phyloP scores from a whole-genome alignment of 2,888 invertebrate genomes.

The Parnassius smintheus region DNA sequence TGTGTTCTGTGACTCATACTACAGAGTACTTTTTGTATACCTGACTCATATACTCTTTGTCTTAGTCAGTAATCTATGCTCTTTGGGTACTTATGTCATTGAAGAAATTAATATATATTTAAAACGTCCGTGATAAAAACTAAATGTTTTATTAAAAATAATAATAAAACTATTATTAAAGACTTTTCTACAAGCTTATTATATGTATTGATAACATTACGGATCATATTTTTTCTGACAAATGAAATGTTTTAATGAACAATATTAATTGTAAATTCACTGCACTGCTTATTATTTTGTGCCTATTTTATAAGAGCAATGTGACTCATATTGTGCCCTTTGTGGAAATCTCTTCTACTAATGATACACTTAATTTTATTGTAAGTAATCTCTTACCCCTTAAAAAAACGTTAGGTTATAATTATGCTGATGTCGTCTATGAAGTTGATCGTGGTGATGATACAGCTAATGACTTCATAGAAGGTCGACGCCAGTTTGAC shows the following conservation, averaged over 20 bases:
- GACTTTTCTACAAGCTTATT: no score
- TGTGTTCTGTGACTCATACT: no score
- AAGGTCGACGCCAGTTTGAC: constrained; percentile 98
- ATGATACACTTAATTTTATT: constrained; percentile 18
- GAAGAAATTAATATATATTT: no score
- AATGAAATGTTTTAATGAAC: constrained; percentile 16
- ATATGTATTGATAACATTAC: no score
- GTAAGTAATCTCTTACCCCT: constrained; percentile 6
- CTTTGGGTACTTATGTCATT: no score
- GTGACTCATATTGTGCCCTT: constrained; percentile 4
- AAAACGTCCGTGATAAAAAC: no score
- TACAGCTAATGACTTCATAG: constrained; percentile 98
- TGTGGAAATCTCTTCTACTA: constrained; percentile 3
- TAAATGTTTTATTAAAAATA: not conserved
- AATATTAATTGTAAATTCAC: constrained; percentile 4
- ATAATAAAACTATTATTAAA: no score
- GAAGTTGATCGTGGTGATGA: constrained; percentile 89
- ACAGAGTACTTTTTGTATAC: no score
- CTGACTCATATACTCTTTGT: no score
- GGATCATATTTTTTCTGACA: not conserved
- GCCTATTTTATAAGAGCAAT: constrained; percentile 6
- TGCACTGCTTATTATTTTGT: constrained; percentile 4
- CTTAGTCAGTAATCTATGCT: no score
- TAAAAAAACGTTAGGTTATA: no score
- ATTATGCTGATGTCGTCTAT: no score